A percentile compares a stretch with the other conserved stretches of the same genome.
Conservation (phyloP, 2,113 vertebrate species). For the Bufo gargarizans region DNA sequence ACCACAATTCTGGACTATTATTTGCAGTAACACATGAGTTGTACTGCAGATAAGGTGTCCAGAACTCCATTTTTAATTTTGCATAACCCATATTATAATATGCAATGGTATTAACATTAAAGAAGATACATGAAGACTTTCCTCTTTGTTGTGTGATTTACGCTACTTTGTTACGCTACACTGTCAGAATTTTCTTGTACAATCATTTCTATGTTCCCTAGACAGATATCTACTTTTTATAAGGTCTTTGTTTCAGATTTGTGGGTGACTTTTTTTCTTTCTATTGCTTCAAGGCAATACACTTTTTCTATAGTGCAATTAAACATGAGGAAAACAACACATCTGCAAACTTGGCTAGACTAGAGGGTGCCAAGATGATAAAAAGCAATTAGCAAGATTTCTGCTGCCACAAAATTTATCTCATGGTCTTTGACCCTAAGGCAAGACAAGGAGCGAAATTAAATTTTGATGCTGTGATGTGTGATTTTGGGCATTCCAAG, state of each 20-base stretch:
- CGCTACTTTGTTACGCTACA: background rate
- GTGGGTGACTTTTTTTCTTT: conserved; percentile 1
- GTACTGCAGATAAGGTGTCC: too few relatives aligned
- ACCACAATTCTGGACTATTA: too few relatives aligned
- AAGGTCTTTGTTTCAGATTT: conserved; percentile 5
- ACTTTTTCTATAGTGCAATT: conserved; percentile 23
- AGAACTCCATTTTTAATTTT: too few relatives aligned
- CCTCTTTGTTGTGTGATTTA: background rate
- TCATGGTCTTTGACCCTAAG: conserved; percentile 50
- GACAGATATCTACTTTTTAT: background rate
- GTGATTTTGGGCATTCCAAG: conserved; percentile 17
- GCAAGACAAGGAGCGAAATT: conserved; percentile 32
- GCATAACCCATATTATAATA: too few relatives aligned
- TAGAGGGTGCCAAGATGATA: conserved; percentile 51
- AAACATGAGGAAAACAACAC: conserved; percentile 49
- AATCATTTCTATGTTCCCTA: conserved; percentile 6
- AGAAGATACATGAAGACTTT: background rate
- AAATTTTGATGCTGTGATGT: conserved; percentile 26
- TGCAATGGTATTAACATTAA: background rate
- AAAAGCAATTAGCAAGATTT: conserved; percentile 33
- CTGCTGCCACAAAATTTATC: conserved; percentile 50
- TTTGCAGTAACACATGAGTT: too few relatives aligned
- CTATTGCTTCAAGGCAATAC: conserved; percentile 40
- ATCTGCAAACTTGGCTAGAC: conserved; percentile 55
- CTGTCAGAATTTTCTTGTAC: background rate